Percentiles rank a stretch among this genome's conserved stretches.
Evolutionary conservation across 1,140 invertebrate species (phyloP).

Genomic region (Cepaea nemoralis): DNA sequence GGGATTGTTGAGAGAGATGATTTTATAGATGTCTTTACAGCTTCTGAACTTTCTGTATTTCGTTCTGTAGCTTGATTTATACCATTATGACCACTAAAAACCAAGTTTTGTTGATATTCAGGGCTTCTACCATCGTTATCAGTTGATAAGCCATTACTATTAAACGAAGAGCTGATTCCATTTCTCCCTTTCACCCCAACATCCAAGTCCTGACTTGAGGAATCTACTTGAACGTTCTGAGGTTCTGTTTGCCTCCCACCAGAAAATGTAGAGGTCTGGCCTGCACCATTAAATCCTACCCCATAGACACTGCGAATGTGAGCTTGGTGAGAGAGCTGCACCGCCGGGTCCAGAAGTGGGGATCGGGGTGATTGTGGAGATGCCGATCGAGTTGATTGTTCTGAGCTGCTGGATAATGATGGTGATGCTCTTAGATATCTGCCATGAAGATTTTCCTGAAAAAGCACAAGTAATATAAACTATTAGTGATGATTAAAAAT

Average conservation of each 20-base stretch:
- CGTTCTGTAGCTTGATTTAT: not conserved
- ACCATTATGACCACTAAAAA: not conserved
- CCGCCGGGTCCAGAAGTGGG: constrained; percentile 52
- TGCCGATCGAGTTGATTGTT: constrained; percentile 31
- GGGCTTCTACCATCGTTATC: not conserved
- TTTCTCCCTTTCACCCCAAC: not conserved
- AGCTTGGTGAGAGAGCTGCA: constrained; percentile 62
- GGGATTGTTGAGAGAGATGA: not conserved
- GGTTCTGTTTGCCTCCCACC: not conserved
- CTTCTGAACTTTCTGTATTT: not conserved
- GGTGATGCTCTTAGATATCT: constrained; percentile 35
- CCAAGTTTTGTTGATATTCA: not conserved
- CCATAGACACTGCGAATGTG: constrained; percentile 63
- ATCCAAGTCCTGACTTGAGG: not conserved
- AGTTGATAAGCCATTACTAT: not conserved
- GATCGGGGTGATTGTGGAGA: constrained; percentile 33
- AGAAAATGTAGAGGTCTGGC: not conserved
- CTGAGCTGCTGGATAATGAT: constrained; percentile 36
- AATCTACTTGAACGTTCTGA: not conserved
- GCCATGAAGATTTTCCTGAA: constrained; percentile 56
- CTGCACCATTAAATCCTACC: constrained; percentile 27
- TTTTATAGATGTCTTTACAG: not conserved
- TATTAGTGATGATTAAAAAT: too few species aligned
- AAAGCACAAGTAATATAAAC: constrained; percentile 22
- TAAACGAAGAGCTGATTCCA: not conserved